These are phyloP conservation scores for Melieria crassipennis DNA, from an alignment of 2,888 invertebrate species.

Conservation along the genomic window DNA sequence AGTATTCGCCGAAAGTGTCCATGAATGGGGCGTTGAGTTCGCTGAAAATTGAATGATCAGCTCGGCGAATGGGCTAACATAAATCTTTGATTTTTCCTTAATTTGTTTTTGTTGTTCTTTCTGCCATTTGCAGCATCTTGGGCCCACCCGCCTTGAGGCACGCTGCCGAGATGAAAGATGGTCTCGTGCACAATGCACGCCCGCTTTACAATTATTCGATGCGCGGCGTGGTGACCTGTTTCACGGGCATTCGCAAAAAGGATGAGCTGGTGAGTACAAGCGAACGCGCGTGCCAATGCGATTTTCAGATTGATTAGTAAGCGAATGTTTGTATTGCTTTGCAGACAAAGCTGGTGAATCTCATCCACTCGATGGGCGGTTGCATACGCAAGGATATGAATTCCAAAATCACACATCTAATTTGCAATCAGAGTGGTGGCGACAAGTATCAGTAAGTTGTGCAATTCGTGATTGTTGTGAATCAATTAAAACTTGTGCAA, in stretches of 20 bases:
- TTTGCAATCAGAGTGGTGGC: slow-evolving; percentile 88
- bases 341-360: slow-evolving; percentile 84
- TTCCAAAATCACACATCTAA: slow-evolving; percentile 90
- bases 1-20: too few relatives aligned
- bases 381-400: slow-evolving; percentile 92
- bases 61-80: background rate
- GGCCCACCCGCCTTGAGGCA: slow-evolving; percentile 84
- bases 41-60: slow-evolving; percentile 1
- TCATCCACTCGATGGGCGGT: slow-evolving; percentile 97
- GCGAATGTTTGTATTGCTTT: slow-evolving; percentile 48
- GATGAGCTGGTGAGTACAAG: slow-evolving; percentile 79
- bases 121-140: slow-evolving; percentile 69
- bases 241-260: slow-evolving; percentile 90
- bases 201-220: slow-evolving; percentile 90
- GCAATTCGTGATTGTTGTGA: background rate
- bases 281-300: too few relatives aligned
- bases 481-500: slow-evolving; percentile 1
- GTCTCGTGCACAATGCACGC: slow-evolving; percentile 76
- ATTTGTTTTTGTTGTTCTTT: background rate
- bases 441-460: slow-evolving; percentile 82
- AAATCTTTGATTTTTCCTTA: background rate
- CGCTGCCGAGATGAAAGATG: slow-evolving; percentile 75
- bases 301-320: background rate
- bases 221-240: slow-evolving; percentile 88
- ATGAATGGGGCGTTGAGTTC: slow-evolving; percentile 16